Evolutionary conservation across 2,113 vertebrate species (phyloP), one percentile per base, ranked within the genome.

Genomic region (Strix aluco): DNA sequence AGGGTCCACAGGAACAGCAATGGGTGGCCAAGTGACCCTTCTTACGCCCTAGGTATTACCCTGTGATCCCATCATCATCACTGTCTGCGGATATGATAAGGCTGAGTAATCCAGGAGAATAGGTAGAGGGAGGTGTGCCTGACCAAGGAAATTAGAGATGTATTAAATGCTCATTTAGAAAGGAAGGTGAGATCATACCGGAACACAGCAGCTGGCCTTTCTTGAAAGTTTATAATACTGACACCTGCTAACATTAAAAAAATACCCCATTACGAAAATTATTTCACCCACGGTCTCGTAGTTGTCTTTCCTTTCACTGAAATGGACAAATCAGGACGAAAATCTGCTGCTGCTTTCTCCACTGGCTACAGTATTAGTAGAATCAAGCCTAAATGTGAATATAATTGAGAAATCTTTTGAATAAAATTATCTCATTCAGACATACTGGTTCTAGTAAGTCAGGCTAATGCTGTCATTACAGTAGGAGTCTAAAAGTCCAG

Each of bases 391-490:
- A 87, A 94, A 96, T 90, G 79, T 66, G 93, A 81, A 77, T n/a
- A 70, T 88, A 94, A 93, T 88, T 92, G 83, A 91, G 92, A 87
- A 94, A 32, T 80, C 58, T 36, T 92, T 90, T 91, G 89, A 94
- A 97, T 97, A 94, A 82, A 95, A 97, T 77, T 73, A 95, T 87
- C 81, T 95, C 54, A 30, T 90, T 95, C 78, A 95, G 78, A 77
- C 89, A 73, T 66, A 94, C 88, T 63, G 66, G 58, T 85, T 95
- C 81, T 83, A 91, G 84, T 89, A 94, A 92, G 74, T 54, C 58
- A 82, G 51, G 57, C 36, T 90, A 95, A 95, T 84, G 73, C 47
- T 80, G 58, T 91, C 78, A 72, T 79, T 94, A 77, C 34, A 86
- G 42, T 42, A 79, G 62, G 89, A 94, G 81, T 59, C 89, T 90